These are phyloP conservation scores for Pterobdella sp. DNA, from an alignment of 2,888 invertebrate species.

Conservation along the genomic window DNA sequence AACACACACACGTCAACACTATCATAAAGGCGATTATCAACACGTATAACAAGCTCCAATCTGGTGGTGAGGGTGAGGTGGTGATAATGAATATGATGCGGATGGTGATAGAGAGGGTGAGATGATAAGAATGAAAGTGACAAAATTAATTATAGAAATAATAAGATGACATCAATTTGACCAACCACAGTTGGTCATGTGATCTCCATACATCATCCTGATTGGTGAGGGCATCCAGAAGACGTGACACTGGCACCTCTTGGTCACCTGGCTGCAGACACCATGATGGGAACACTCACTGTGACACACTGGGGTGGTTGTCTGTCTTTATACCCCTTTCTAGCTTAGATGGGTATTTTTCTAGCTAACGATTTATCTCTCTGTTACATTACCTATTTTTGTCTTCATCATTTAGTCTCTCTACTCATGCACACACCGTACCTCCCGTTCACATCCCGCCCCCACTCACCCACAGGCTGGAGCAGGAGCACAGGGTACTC, in stretches of 20 bases:
- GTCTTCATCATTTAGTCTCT: too few species aligned
- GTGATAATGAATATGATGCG: background rate
- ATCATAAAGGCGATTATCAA: constrained; percentile 58
- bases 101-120: background rate
- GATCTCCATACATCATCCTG: constrained; percentile 61
- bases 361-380: too few species aligned
- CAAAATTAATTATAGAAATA: background rate
- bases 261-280: constrained; percentile 71
- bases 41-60: constrained; percentile 88
- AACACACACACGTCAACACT: constrained; percentile 45
- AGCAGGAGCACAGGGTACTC: constrained; percentile 21
- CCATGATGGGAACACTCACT: constrained; percentile 86
- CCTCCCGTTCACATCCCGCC: too few species aligned
- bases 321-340: background rate
- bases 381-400: too few species aligned
- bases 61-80: constrained; percentile 52
- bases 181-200: constrained; percentile 73
- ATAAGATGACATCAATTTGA: constrained; percentile 15
- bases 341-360: too few species aligned
- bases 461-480: constrained; percentile 25
- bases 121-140: background rate
- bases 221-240: constrained; percentile 90
- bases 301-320: constrained; percentile 63
- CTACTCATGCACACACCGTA: too few species aligned
- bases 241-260: constrained; percentile 80